phyloP scores from a whole-genome alignment of 2,888 invertebrate genomes.

The Eudemis profundana region DNA sequence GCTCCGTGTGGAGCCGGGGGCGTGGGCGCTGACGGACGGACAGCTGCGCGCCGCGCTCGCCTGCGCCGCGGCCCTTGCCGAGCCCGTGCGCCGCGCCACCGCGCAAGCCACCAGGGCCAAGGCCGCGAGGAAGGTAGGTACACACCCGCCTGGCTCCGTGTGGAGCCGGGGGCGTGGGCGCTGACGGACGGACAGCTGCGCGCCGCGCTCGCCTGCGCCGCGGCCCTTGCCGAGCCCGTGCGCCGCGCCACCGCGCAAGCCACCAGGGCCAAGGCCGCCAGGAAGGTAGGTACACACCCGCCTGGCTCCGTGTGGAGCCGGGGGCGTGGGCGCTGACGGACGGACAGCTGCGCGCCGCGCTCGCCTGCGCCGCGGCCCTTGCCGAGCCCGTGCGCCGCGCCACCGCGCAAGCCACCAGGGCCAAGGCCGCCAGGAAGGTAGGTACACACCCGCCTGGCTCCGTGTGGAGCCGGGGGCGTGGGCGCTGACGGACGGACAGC shows the following conservation, averaged over 20 bases:
- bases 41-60: conserved; percentile 97
- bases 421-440: no score
- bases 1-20: conserved; percentile 97
- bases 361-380: no score
- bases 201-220: conserved; percentile 83
- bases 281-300: conserved; percentile 89
- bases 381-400: no score
- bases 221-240: conserved; percentile 93
- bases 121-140: conserved; percentile 93
- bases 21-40: conserved; percentile 99
- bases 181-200: conserved; percentile 96
- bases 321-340: no score
- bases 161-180: no score
- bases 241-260: conserved; percentile 91
- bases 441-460: no score
- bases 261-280: conserved; percentile 92
- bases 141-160: no score
- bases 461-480: no score
- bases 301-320: neutral
- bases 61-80: conserved; percentile 93
- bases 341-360: no score
- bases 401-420: no score
- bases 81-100: conserved; percentile 91
- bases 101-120: conserved; percentile 92
- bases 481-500: conserved; percentile 97